Conservation (phyloP, 2,888 invertebrate species). For the Aporophyla lueneburgensis region DNA sequence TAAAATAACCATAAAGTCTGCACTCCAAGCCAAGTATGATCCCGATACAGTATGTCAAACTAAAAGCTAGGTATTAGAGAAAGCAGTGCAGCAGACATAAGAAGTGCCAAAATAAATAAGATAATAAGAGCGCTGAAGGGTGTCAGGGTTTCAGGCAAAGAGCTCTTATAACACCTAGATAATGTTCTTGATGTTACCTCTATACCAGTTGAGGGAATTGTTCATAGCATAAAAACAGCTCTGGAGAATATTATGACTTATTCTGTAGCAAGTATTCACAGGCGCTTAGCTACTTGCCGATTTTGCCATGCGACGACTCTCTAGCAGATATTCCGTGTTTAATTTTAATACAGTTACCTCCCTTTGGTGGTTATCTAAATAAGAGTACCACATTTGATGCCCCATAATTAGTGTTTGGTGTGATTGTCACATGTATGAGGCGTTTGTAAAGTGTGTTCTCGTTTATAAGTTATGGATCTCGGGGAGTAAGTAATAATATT, state of each 20-base stretch:
- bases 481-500: slow-evolving; percentile 67
- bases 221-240: background rate
- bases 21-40: background rate
- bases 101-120: slow-evolving; percentile 62
- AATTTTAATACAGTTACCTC: background rate
- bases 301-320: too few species aligned
- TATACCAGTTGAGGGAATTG: background rate
- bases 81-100: slow-evolving; percentile 10
- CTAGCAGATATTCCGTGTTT: too few species aligned
- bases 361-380: background rate
- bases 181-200: background rate
- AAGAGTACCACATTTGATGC: background rate
- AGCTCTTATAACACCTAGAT: slow-evolving; percentile 12
- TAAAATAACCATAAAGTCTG: background rate
- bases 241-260: background rate
- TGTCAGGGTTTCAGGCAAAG: slow-evolving; percentile 1
- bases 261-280: background rate
- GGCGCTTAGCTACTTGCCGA: background rate
- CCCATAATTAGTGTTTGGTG: background rate
- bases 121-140: slow-evolving; percentile 36
- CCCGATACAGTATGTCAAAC: background rate
- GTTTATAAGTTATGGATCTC: slow-evolving; percentile 28
- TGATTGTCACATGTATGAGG: slow-evolving; percentile 5
- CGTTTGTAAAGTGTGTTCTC: background rate
- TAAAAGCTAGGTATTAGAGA: background rate